These are phyloP conservation scores for Venusia cambrica DNA, from an alignment of 2,888 invertebrate species.

Conservation along the genomic window DNA sequence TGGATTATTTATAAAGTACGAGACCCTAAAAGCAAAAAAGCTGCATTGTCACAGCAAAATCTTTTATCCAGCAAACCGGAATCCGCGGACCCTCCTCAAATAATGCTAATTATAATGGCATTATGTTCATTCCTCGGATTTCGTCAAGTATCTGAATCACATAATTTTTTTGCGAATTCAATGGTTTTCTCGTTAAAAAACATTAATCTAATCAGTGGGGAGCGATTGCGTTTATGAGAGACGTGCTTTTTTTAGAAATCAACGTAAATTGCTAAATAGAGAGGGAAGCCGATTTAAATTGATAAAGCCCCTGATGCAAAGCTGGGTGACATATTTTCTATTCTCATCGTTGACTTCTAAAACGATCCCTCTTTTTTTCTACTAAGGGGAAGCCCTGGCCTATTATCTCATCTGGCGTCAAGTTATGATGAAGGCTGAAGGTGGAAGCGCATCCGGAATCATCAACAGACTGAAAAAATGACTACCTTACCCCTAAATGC, in stretches of 20 bases:
- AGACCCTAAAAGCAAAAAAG: conserved; percentile 46
- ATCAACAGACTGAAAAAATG: no score
- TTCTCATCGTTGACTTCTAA: no score
- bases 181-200: conserved; percentile 61
- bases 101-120: conserved; percentile 80
- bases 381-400: no score
- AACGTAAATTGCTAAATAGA: no score
- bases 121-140: conserved; percentile 76
- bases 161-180: conserved; percentile 56
- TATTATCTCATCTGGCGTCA: no score
- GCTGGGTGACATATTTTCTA: no score
- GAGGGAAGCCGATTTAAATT: no score
- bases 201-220: conserved; percentile 56
- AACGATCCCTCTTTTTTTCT: no score
- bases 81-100: conserved; percentile 70
- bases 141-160: conserved; percentile 70
- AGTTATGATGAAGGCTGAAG: no score
- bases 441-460: no score
- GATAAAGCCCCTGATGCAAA: no score
- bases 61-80: conserved; percentile 75
- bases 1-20: conserved; percentile 4
- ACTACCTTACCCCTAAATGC: no score
- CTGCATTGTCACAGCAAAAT: conserved; percentile 67
- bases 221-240: conserved; percentile 7
- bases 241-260: not conserved